phyloP scores from a whole-genome alignment of 2,797 vertebrate species.

The Acanthurus tractus region DNA sequence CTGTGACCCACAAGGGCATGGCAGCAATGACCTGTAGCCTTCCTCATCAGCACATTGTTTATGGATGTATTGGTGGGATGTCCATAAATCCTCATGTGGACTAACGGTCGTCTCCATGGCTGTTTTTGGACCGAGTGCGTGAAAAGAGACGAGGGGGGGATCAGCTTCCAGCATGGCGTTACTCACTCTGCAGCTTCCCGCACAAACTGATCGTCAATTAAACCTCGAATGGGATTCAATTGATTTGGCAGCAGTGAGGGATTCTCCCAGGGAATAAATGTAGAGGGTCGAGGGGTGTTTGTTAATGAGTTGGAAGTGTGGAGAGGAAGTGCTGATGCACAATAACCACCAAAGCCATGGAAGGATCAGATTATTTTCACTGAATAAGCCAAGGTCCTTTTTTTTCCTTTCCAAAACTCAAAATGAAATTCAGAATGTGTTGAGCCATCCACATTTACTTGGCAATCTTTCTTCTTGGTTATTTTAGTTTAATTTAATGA shows the following conservation, averaged over 20 bases:
- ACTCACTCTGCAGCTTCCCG: constrained; percentile 52
- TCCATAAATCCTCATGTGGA: constrained; percentile 43
- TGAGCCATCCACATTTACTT: not conserved
- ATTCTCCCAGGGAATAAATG: constrained; percentile 32
- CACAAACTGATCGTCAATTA: constrained; percentile 33
- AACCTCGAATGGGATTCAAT: constrained; percentile 45
- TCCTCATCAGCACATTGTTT: constrained; percentile 46
- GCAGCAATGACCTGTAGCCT: constrained; percentile 33
- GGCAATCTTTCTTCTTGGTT: not conserved
- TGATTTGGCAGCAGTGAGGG: constrained; percentile 37
- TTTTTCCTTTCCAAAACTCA: not conserved
- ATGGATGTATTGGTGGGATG: constrained; percentile 50
- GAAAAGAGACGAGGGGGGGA: constrained; percentile 7
- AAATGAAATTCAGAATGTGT: not conserved
- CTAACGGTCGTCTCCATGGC: constrained; percentile 62
- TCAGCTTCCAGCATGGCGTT: constrained; percentile 46
- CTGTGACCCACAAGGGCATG: constrained; percentile 4
- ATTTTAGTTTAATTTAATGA: not conserved
- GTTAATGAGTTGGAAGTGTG: constrained; percentile 38
- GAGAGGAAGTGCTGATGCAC: constrained; percentile 4
- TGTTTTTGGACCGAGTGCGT: constrained; percentile 52
- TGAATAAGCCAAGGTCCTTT: not conserved
- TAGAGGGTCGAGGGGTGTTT: constrained; percentile 21
- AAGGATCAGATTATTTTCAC: not conserved
- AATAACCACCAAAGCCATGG: constrained; percentile 5